Conservation (phyloP, 1,140 invertebrate genomes). For the Lucilia sericata region DNA sequence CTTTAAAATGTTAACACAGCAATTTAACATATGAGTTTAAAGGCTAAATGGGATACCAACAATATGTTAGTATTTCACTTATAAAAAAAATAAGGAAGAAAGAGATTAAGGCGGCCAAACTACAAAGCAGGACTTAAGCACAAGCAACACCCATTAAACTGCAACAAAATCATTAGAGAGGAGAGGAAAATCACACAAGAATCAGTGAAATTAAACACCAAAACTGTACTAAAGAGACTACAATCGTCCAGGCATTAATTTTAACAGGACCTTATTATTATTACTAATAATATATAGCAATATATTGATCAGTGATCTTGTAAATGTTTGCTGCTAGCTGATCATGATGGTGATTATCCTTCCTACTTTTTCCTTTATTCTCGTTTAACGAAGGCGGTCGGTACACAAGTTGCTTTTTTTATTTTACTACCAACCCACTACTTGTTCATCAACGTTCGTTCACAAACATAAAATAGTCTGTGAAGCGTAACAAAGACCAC, state of each 20-base stretch:
- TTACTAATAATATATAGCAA: background rate
- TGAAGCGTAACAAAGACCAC: constrained; percentile 56
- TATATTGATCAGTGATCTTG: too few relatives aligned
- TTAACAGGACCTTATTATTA: constrained; percentile 44
- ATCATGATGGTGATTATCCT: constrained; percentile 25
- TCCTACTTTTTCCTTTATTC: background rate
- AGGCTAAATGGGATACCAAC: too few relatives aligned
- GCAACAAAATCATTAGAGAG: constrained; percentile 15
- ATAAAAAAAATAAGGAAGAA: background rate
- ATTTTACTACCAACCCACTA: background rate
- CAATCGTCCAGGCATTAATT: background rate
- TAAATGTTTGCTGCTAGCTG: background rate
- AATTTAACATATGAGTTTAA: background rate
- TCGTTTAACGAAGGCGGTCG: constrained; percentile 11
- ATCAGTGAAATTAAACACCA: constrained; percentile 49
- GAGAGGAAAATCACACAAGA: constrained; percentile 46
- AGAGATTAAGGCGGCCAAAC: constrained; percentile 18
- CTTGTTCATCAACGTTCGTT: background rate
- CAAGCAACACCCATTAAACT: background rate
- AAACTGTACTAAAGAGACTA: background rate
- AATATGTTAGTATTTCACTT: background rate
- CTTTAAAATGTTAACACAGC: constrained; percentile 5
- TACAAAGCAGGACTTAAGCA: constrained; percentile 3
- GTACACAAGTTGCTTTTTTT: constrained; percentile 22
- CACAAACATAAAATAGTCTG: background rate